Evolutionary conservation across 2,797 vertebrate genomes (phyloP).

Genomic region (Anguilla obscura): DNA sequence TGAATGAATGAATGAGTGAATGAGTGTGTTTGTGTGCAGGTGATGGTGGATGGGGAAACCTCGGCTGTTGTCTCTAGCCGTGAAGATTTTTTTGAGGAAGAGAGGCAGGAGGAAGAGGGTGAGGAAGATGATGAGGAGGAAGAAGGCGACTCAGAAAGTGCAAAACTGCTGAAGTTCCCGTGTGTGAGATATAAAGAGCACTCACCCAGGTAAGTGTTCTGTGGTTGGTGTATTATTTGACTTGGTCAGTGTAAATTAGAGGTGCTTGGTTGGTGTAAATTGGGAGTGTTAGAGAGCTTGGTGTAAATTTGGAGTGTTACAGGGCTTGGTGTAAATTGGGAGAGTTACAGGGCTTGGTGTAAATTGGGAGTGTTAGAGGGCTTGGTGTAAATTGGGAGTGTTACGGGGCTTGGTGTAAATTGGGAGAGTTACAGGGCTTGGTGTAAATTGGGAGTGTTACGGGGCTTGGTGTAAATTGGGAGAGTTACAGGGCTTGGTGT

Average conservation of each 20-base stretch:
- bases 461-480: not conserved
- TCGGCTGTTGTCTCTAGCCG: slow-evolving; percentile 59
- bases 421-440: not conserved
- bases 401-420: not conserved
- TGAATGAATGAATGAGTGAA: not conserved
- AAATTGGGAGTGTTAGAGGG: no score
- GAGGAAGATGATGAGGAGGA: not conserved
- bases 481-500: not conserved
- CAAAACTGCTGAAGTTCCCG: slow-evolving; percentile 37
- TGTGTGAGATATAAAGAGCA: slow-evolving; percentile 62
- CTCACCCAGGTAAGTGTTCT: slow-evolving; percentile 75
- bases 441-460: not conserved
- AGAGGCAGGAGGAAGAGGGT: slow-evolving; percentile 38
- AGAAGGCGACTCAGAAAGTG: slow-evolving; percentile 33
- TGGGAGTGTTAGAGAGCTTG: not conserved
- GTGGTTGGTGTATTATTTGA: not conserved
- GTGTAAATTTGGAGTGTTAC: no score
- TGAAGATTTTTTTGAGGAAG: slow-evolving; percentile 42
- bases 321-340: not conserved
- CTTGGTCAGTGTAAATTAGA: not conserved
- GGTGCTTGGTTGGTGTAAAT: not conserved
- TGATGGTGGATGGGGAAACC: slow-evolving; percentile 79
- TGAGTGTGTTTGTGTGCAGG: slow-evolving; percentile 64
- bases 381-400: no score
- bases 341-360: not conserved